Conservation (phyloP, 1,140 invertebrate genomes). For the Papilio polytes region DNA sequence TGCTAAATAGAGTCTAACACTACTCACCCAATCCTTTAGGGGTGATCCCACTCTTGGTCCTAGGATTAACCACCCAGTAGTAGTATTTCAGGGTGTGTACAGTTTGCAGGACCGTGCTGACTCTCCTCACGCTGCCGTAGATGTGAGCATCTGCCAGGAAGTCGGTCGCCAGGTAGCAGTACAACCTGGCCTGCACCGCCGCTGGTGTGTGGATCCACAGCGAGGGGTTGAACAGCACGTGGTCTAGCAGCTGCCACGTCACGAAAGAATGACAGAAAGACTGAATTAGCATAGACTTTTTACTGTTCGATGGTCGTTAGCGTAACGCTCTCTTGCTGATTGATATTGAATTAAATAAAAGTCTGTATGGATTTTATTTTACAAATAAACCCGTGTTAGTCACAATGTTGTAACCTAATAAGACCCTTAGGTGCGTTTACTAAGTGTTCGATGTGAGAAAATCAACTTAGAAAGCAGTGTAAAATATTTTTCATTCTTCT, state of each 20-base stretch:
- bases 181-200: conserved; percentile 97
- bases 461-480: background rate
- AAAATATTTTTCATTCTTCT: background rate
- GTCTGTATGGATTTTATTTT: background rate
- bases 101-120: conserved; percentile 98
- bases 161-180: conserved; percentile 98
- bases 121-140: conserved; percentile 97
- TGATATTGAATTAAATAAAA: background rate
- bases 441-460: background rate
- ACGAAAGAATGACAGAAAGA: conserved; percentile 80
- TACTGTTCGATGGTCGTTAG: conserved; percentile 78
- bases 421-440: background rate
- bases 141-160: conserved; percentile 99
- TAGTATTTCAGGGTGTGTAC: conserved; percentile 99
- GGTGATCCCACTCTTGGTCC: conserved; percentile 96
- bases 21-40: conserved; percentile 96
- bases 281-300: conserved; percentile 76
- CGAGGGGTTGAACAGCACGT: conserved; percentile 99
- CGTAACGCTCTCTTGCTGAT: conserved; percentile 70
- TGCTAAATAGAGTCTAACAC: too few species aligned
- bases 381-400: background rate
- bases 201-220: conserved; percentile 99
- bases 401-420: background rate
- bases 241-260: conserved; percentile 97
- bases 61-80: conserved; percentile 99